A percentile compares a stretch with the other conserved stretches of the same genome.
Evolutionary conservation across 2,113 vertebrate genomes (phyloP).

Genomic region (Sardina pilchardus): DNA sequence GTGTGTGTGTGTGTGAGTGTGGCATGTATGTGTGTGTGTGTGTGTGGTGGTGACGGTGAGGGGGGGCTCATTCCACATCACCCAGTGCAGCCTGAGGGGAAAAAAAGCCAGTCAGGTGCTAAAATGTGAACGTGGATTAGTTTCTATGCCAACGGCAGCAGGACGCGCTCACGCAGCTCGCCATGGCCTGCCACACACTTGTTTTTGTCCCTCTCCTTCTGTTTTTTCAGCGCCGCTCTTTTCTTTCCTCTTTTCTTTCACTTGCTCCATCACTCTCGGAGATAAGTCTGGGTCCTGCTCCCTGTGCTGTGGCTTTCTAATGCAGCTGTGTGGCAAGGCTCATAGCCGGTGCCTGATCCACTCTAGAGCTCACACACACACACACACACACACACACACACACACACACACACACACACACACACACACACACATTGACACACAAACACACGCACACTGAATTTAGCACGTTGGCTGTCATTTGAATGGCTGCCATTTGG

Average conservation of each 20-base stretch:
- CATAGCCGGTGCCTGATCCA: background rate
- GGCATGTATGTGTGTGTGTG: background rate
- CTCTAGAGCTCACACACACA: background rate
- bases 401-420: background rate
- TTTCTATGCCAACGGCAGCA: conserved; percentile 77
- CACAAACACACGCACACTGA: background rate
- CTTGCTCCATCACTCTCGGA: conserved; percentile 28
- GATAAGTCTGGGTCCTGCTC: conserved; percentile 49
- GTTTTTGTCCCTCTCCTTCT: conserved; percentile 69
- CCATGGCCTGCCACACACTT: conserved; percentile 69
- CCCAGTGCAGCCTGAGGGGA: conserved; percentile 3
- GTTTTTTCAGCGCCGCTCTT: conserved; percentile 43
- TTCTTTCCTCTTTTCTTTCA: background rate
- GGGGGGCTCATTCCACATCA: conserved; percentile 10
- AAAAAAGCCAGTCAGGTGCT: conserved; percentile 67
- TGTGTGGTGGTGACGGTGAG: conserved; percentile 34
- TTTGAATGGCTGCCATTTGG: conserved; percentile 12
- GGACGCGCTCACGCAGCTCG: conserved; percentile 64
- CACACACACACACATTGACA: background rate
- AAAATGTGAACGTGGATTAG: conserved; percentile 76
- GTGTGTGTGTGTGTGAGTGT: conserved; percentile 21
- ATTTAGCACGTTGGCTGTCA: background rate
- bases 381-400: background rate
- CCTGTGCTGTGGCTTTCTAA: conserved; percentile 67
- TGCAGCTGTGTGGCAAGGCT: conserved; percentile 58